Conservation (phyloP, 2,113 vertebrate species). For the Lepus europaeus region DNA sequence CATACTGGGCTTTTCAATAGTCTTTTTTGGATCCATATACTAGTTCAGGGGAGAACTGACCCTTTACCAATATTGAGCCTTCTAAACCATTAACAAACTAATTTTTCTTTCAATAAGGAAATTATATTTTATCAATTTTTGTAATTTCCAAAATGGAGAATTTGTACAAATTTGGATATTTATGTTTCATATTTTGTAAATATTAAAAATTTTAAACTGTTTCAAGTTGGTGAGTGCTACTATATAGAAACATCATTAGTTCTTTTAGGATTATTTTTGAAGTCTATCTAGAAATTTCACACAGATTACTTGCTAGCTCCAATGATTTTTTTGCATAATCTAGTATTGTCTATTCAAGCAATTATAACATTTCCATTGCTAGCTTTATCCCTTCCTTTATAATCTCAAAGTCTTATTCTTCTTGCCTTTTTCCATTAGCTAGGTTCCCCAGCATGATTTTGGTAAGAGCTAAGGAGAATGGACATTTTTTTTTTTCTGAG, state of each 20-base stretch:
- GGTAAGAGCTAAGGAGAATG: neutral
- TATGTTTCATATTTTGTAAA: neutral
- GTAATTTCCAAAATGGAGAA: neutral
- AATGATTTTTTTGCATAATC: neutral
- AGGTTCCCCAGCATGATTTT: neutral
- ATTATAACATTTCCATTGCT: neutral
- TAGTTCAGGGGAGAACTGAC: neutral
- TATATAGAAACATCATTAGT: neutral
- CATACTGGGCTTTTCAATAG: neutral
- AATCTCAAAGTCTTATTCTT: neutral
- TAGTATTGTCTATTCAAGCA: neutral
- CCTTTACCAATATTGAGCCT: neutral
- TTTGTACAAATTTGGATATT: constrained; percentile 14
- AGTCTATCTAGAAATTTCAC: neutral
- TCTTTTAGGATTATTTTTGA: constrained; percentile 23
- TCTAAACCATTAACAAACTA: neutral
- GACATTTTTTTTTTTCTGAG: neutral
- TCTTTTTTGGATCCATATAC: neutral
- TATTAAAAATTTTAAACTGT: neutral
- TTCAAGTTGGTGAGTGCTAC: neutral
- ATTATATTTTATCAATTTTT: neutral
- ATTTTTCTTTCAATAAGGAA: neutral
- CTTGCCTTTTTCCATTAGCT: neutral
- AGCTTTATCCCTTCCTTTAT: neutral
- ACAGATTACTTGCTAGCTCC: constrained; percentile 16